These are phyloP conservation scores for Corythoichthys haematopterus DNA, from an alignment of 2,113 vertebrate species.

Conservation along the genomic window DNA sequence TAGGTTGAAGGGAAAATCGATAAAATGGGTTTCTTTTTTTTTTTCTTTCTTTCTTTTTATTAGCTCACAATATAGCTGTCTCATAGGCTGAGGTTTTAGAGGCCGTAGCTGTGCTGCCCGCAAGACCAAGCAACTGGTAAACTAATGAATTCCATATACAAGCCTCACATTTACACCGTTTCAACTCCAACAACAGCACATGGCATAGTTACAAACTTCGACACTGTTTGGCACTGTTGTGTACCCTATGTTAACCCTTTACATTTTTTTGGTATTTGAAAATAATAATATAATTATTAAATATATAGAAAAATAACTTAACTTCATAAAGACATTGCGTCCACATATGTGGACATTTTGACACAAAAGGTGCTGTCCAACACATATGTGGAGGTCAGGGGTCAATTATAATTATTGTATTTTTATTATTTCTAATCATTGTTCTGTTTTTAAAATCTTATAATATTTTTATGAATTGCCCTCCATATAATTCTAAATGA, in stretches of 20 bases:
- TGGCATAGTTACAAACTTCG: not conserved
- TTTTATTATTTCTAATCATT: too few relatives aligned
- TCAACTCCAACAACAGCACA: not conserved
- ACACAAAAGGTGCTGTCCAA: too few relatives aligned
- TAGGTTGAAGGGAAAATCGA: conserved; percentile 68
- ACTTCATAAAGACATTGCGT: too few relatives aligned
- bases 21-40: conserved; percentile 33
- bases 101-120: conserved; percentile 40
- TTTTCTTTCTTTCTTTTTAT: conserved; percentile 21
- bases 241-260: not conserved
- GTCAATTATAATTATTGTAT: too few relatives aligned
- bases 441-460: too few relatives aligned
- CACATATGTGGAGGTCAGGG: too few relatives aligned
- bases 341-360: too few relatives aligned
- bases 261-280: too few relatives aligned
- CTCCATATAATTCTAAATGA: too few relatives aligned
- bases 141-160: conserved; percentile 29
- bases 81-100: conserved; percentile 46
- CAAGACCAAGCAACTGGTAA: conserved; percentile 42
- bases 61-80: conserved; percentile 50
- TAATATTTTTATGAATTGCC: too few relatives aligned
- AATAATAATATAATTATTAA: too few relatives aligned
- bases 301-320: too few relatives aligned
- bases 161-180: conserved; percentile 19
- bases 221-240: not conserved